These are phyloP conservation scores for Phrynocephalus vlangalii DNA, from an alignment of 2,797 vertebrate species.

Conservation along the genomic window DNA sequence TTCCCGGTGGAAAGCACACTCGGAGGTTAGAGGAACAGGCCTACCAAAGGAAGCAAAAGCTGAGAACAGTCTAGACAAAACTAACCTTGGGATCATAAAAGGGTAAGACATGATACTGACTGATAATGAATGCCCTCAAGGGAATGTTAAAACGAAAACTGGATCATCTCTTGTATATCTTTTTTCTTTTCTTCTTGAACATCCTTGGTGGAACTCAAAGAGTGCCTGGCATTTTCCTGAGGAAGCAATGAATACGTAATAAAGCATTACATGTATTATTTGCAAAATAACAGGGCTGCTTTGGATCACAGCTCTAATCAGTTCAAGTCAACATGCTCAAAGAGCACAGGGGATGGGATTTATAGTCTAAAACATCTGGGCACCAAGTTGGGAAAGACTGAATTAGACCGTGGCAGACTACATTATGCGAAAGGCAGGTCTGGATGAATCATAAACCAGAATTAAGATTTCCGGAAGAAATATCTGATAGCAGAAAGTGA, in stretches of 20 bases:
- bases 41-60: slow-evolving; percentile 75
- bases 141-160: slow-evolving; percentile 86
- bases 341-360: neutral
- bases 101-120: slow-evolving; percentile 83
- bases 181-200: slow-evolving; percentile 76
- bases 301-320: neutral
- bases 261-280: slow-evolving; percentile 46
- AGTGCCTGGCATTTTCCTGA: slow-evolving; percentile 57
- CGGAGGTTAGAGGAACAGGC: slow-evolving; percentile 56
- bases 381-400: neutral
- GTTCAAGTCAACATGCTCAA: neutral
- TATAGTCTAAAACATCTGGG: neutral
- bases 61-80: slow-evolving; percentile 84
- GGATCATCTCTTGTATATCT: slow-evolving; percentile 82
- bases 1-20: slow-evolving; percentile 72
- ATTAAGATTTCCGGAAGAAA: too few relatives aligned
- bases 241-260: slow-evolving; percentile 61
- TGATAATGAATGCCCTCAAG: slow-evolving; percentile 91
- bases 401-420: neutral
- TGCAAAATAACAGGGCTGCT: slow-evolving; percentile 30
- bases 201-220: slow-evolving; percentile 82
- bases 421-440: too few relatives aligned
- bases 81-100: slow-evolving; percentile 88
- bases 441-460: too few relatives aligned
- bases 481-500: too few relatives aligned